Evolutionary conservation across 2,797 vertebrate species (phyloP).

Genomic region (Spinus pinus): DNA sequence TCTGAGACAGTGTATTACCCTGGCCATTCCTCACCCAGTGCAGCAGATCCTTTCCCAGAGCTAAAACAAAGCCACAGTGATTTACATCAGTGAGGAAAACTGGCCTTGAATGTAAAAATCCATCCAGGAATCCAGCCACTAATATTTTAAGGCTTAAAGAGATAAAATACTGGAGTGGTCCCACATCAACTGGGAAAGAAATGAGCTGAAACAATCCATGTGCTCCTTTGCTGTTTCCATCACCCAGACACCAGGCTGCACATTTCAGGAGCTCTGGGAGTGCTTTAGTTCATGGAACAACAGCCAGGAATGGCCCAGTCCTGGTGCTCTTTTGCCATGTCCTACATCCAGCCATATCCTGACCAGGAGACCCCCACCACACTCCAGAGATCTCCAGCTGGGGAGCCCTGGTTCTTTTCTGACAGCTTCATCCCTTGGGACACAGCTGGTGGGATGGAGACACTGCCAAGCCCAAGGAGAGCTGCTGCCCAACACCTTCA

Average conservation of each 20-base stretch:
- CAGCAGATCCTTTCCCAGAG: not conserved
- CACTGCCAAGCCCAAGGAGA: not conserved
- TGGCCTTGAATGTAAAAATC: not conserved
- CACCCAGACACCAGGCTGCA: not conserved
- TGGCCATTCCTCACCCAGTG: not conserved
- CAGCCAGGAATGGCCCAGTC: not conserved
- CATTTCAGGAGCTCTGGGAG: not conserved
- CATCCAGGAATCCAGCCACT: constrained; percentile 6
- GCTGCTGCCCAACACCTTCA: not conserved
- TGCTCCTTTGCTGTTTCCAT: not conserved
- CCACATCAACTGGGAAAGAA: not conserved
- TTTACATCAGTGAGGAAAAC: constrained; percentile 2
- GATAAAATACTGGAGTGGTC: not conserved
- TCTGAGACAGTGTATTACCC: not conserved
- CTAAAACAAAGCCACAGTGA: not conserved
- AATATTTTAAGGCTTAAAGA: not conserved
- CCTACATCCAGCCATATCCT: not conserved
- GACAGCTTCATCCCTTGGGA: not conserved
- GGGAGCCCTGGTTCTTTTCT: not conserved
- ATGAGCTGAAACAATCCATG: not conserved
- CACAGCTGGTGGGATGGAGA: rapidly evolving
- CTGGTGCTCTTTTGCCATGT: not conserved
- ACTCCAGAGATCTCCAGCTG: not conserved
- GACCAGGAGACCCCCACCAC: not conserved
- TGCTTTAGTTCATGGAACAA: not conserved